Evolutionary conservation across 1,140 invertebrate genomes (phyloP).

Genomic region (Apis mellifera): DNA sequence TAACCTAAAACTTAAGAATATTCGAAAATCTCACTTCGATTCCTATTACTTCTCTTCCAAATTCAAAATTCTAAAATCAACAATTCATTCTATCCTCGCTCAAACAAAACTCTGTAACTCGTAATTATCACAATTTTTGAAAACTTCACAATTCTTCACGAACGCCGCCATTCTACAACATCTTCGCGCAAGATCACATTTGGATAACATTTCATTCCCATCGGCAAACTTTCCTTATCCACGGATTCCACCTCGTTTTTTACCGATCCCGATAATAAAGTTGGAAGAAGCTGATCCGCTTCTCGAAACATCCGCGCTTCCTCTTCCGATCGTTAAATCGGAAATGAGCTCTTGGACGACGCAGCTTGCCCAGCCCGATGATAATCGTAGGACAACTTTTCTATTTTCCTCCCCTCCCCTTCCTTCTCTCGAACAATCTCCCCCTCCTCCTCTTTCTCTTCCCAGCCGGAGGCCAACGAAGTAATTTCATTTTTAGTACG

Average conservation of each 20-base stretch:
- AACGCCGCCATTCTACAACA: too few species aligned
- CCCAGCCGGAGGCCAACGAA: not conserved
- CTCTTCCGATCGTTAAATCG: slow-evolving; percentile 55
- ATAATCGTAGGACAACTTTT: slow-evolving; percentile 29
- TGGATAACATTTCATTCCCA: not conserved
- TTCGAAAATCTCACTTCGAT: too few species aligned
- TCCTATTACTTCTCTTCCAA: too few species aligned
- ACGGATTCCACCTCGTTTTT: slow-evolving; percentile 33
- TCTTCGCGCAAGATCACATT: too few species aligned
- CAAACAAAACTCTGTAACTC: too few species aligned
- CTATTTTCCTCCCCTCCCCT: slow-evolving; percentile 33
- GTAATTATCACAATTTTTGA: too few species aligned
- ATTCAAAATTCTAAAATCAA: too few species aligned
- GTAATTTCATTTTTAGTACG: slow-evolving; percentile 62
- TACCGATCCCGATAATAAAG: slow-evolving; percentile 35
- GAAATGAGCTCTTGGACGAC: slow-evolving; percentile 62
- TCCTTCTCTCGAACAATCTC: too few species aligned
- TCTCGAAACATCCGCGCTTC: not conserved
- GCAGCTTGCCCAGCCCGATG: slow-evolving; percentile 6
- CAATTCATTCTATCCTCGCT: too few species aligned
- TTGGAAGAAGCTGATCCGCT: slow-evolving; percentile 38
- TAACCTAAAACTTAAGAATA: too few species aligned
- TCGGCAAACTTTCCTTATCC: slow-evolving; percentile 18
- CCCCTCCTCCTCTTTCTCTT: too few species aligned
- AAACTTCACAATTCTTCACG: too few species aligned